phyloP scores from a whole-genome alignment of 2,113 vertebrate species.

The Nibea coibor region DNA sequence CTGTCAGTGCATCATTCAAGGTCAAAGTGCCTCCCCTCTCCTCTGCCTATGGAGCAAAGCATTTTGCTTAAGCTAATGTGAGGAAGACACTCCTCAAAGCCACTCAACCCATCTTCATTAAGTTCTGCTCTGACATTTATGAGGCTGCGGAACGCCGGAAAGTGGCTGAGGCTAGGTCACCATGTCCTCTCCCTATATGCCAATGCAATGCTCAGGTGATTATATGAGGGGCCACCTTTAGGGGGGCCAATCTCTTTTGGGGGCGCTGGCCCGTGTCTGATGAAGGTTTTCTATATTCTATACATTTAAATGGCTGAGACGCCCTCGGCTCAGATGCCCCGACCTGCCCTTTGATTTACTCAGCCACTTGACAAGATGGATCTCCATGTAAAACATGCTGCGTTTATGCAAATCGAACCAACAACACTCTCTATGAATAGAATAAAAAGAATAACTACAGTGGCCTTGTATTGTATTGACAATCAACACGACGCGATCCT shows the following conservation, averaged over 20 bases:
- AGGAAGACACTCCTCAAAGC: slow-evolving; percentile 70
- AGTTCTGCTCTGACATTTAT: slow-evolving; percentile 81
- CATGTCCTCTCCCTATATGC: slow-evolving; percentile 71
- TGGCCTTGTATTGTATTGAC: slow-evolving; percentile 27
- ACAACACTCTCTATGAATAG: slow-evolving; percentile 23
- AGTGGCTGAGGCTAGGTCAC: slow-evolving; percentile 78
- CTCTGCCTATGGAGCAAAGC: slow-evolving; percentile 28
- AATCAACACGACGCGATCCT: not conserved
- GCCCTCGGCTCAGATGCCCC: slow-evolving; percentile 66
- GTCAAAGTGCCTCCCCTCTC: slow-evolving; percentile 63
- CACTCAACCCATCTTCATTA: slow-evolving; percentile 83
- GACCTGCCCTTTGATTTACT: slow-evolving; percentile 77
- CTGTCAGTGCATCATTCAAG: slow-evolving; percentile 66
- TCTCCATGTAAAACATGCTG: slow-evolving; percentile 74
- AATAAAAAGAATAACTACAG: slow-evolving; percentile 30
- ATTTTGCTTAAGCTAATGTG: slow-evolving; percentile 79
- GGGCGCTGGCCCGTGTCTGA: slow-evolving; percentile 82
- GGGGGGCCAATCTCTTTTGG: slow-evolving; percentile 82
- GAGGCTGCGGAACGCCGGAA: slow-evolving; percentile 59
- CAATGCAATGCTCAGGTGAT: slow-evolving; percentile 78
- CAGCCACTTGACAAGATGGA: slow-evolving; percentile 71
- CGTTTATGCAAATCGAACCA: slow-evolving; percentile 71
- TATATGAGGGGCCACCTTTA: slow-evolving; percentile 71
- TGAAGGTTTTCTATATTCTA: slow-evolving; percentile 85
- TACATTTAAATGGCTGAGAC: slow-evolving; percentile 84